Percentiles rank a stretch among this genome's conserved stretches.
These are phyloP conservation scores for Pyrgilauda ruficollis DNA, from an alignment of 2,113 vertebrate genomes.

Conservation along the genomic window DNA sequence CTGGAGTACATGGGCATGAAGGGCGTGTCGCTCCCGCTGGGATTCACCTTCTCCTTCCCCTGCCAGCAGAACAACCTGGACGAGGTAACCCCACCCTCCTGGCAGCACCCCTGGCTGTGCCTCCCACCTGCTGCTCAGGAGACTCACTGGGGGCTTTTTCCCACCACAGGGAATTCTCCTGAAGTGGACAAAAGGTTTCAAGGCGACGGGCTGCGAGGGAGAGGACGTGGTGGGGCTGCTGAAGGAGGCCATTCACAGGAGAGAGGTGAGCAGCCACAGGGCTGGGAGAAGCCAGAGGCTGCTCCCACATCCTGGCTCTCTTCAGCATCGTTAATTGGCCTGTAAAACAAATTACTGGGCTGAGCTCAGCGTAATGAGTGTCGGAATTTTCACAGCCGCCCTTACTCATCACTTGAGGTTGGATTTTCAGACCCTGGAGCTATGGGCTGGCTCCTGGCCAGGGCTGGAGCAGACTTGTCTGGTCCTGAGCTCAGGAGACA, in stretches of 20 bases:
- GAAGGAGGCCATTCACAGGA: slow-evolving; percentile 88
- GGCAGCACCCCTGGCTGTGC: accelerated
- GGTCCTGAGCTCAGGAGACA: not conserved
- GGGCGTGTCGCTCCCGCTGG: slow-evolving; percentile 85
- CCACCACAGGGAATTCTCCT: slow-evolving; percentile 85
- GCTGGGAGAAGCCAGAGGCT: not conserved
- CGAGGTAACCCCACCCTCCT: slow-evolving; percentile 73
- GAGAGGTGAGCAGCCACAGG: slow-evolving; percentile 68
- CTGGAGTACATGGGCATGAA: slow-evolving; percentile 96
- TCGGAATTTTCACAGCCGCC: not conserved
- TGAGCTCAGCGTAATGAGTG: slow-evolving; percentile 7
- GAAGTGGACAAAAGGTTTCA: slow-evolving; percentile 97
- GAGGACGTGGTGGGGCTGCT: slow-evolving; percentile 88
- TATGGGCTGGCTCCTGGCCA: not conserved
- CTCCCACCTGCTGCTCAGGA: accelerated
- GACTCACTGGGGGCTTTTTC: not conserved
- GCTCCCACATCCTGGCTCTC: not conserved
- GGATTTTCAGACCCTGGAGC: slow-evolving; percentile 15
- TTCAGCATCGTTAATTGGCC: not conserved
- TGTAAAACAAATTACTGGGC: slow-evolving; percentile 20
- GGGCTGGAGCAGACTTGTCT: not conserved
- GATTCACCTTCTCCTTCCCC: slow-evolving; percentile 98
- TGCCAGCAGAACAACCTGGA: slow-evolving; percentile 90
- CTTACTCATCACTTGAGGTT: slow-evolving; percentile 27
- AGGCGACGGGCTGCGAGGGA: slow-evolving; percentile 88